Evolutionary conservation across 1,140 invertebrate genomes (phyloP), one percentile per base, ranked within the genome.

Genomic region (Chlorops oryzae): DNA sequence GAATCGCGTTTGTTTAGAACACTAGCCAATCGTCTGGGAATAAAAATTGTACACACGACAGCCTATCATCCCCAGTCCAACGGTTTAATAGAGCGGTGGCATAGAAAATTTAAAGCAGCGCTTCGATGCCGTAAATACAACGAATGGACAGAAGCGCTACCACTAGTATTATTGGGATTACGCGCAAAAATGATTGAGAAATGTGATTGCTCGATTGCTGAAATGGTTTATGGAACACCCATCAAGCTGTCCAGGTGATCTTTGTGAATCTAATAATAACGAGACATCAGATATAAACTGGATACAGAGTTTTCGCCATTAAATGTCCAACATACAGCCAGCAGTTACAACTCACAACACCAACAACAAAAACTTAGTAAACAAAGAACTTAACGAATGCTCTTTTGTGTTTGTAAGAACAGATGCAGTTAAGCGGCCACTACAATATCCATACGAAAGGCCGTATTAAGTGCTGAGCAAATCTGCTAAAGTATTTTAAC

Each of bases 31-130:
- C 27, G 58, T 2, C 25, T 62, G 10, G 62, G 66, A 2, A 51
- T 54, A 10, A 43, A 54, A 23, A 51, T 24, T 37, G 44, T 44
- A 15, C 39, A 55, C 9, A 76, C 74, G 3, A 74, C 73, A 2
- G 58, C 65, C 17, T 73, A 73, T 41, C 72, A 75, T 44, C 71
- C 73, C 9, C 43, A 48, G 17, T 53, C 65, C 23, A 74, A 75
- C 43, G 72, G 73, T 0, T 62, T 74, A 55, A 57, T 76, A 3
- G 73, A 77, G 48, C 51, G 74, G 3, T 63, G 64, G 32, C 74
- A 76, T 49, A 52, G 74, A 1, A 17, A 20, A 2, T 17, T 51
- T 10, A 51, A 45, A 21, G 32, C 42, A 3, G 41, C 49, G 22
- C 25, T 51, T 5, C 63, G 51, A 43, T 66, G 62, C 23, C 57